phyloP scores from a whole-genome alignment of 2,113 vertebrate genomes.

The Pterocles orientalis region DNA sequence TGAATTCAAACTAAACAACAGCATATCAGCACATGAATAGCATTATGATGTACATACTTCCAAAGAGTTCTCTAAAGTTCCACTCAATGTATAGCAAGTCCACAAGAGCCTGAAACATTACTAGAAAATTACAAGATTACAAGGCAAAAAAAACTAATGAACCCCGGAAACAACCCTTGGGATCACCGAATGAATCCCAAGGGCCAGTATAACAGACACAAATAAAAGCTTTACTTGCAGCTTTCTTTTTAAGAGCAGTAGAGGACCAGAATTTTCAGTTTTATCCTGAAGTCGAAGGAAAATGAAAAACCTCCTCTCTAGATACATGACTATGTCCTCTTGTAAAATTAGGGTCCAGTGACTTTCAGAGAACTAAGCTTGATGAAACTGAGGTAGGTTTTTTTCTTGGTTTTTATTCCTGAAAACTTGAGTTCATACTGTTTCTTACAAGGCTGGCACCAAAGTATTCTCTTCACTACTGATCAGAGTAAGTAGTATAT shows the following conservation, averaged over 20 bases:
- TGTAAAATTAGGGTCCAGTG: neutral
- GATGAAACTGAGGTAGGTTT: neutral
- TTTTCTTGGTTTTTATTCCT: neutral
- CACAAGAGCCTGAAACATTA: neutral
- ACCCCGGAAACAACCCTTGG: neutral
- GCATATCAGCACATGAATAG: neutral
- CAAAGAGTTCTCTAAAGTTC: neutral
- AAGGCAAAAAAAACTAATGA: neutral
- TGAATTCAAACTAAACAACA: neutral
- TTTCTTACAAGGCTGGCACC: neutral
- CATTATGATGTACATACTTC: neutral
- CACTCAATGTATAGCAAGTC: neutral
- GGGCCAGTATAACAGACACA: neutral
- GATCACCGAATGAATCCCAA: neutral
- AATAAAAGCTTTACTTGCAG: neutral
- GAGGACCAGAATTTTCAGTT: neutral
- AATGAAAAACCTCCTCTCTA: neutral
- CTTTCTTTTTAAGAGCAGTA: neutral
- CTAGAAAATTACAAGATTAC: neutral
- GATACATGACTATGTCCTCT: neutral
- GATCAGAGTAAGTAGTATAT: neutral
- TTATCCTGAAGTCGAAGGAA: neutral
- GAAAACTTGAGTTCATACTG: neutral
- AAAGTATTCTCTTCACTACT: neutral
- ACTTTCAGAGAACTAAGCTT: neutral